These are phyloP conservation scores for Cephus sareptanus DNA, from an alignment of 2,888 invertebrate species.

Conservation along the genomic window DNA sequence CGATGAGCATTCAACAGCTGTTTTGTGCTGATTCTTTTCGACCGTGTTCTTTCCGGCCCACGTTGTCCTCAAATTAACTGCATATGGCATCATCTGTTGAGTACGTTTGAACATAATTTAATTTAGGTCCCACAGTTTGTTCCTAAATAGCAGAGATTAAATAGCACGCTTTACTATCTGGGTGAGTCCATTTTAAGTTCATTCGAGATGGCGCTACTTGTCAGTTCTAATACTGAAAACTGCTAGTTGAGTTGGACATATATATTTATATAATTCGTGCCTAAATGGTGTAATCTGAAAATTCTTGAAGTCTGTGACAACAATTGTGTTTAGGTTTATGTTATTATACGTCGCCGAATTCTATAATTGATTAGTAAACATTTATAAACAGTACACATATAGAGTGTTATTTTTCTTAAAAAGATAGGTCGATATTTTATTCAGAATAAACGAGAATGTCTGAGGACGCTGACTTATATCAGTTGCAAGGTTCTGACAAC, in stretches of 20 bases:
- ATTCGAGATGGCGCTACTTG: background rate
- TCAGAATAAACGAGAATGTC: slow-evolving; percentile 31
- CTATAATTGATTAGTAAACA: background rate
- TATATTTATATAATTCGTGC: background rate
- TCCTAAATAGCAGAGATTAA: too few relatives aligned
- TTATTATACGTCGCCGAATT: background rate
- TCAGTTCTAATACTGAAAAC: background rate
- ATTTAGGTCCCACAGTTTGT: too few relatives aligned
- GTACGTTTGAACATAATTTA: too few relatives aligned
- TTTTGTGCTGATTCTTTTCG: too few relatives aligned
- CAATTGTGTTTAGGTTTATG: background rate
- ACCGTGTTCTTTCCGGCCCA: too few relatives aligned
- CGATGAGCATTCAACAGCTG: too few relatives aligned
- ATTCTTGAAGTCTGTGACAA: background rate
- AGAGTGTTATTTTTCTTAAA: background rate
- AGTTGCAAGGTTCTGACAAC: slow-evolving; percentile 64
- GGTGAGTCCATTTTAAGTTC: background rate
- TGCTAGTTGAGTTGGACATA: background rate
- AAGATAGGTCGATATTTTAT: background rate
- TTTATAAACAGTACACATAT: background rate
- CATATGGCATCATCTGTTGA: too few relatives aligned
- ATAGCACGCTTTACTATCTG: too few relatives aligned
- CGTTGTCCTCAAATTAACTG: too few relatives aligned
- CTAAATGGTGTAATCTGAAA: background rate
- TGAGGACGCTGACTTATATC: slow-evolving; percentile 59